Conservation (phyloP, 2,888 invertebrate genomes). For the Melikaiella ostensackeni region DNA sequence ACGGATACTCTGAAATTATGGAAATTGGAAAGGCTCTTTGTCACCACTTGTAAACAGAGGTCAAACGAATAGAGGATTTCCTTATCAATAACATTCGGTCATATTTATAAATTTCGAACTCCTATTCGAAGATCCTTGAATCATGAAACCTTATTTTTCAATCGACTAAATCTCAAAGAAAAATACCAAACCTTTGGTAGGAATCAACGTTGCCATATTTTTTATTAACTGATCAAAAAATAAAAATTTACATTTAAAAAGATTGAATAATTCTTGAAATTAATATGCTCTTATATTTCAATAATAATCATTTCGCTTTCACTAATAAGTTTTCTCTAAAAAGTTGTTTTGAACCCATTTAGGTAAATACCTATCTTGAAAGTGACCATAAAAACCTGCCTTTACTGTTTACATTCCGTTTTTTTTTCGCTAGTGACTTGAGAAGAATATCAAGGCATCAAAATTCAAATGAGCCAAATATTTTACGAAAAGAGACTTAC, state of each 20-base stretch:
- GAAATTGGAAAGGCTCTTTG: not conserved
- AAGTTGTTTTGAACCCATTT: not conserved
- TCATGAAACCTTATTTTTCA: not conserved
- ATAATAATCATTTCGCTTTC: not conserved
- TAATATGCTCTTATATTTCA: no score
- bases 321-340: not conserved
- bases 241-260: not conserved
- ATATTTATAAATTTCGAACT: not conserved
- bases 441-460: not conserved
- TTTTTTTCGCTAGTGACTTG: not conserved
- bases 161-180: not conserved
- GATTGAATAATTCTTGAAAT: no score
- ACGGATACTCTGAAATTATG: not conserved
- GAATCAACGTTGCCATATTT: no score
- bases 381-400: not conserved
- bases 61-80: not conserved
- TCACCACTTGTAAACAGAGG: not conserved
- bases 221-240: not conserved
- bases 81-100: not conserved
- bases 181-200: not conserved
- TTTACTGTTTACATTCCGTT: not conserved
- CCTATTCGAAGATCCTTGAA: not conserved
- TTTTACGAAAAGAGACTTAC: constrained; percentile 63
- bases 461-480: not conserved
- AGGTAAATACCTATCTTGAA: not conserved